phyloP scores from a whole-genome alignment of 2,113 vertebrate species.

The Ceratotherium simum region DNA sequence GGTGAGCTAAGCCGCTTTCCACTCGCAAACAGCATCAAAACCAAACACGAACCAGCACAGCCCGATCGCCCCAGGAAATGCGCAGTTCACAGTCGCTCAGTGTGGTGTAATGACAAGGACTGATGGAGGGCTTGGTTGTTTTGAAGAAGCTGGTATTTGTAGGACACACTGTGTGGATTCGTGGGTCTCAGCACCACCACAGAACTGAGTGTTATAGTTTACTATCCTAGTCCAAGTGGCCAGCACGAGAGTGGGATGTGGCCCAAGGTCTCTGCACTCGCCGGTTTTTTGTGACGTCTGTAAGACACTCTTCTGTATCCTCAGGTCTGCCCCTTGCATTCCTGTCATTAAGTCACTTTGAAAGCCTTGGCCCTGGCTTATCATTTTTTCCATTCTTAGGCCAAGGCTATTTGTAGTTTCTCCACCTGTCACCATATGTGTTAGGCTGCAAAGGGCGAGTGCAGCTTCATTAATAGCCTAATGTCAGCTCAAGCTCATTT shows the following conservation, averaged over 20 bases:
- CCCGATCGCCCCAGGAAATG: background rate
- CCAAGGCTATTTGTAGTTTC: conserved; percentile 89
- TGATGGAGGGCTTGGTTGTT: background rate
- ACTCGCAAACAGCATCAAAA: background rate
- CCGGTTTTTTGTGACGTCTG: conserved; percentile 44
- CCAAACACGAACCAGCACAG: background rate
- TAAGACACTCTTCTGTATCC: conserved; percentile 50
- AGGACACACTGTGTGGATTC: background rate
- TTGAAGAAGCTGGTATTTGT: background rate
- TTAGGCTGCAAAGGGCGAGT: conserved; percentile 71
- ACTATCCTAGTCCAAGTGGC: background rate
- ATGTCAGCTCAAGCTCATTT: background rate
- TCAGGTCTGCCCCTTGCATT: conserved; percentile 77
- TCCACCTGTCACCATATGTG: conserved; percentile 87
- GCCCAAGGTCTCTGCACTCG: conserved; percentile 53
- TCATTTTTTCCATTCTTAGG: conserved; percentile 88
- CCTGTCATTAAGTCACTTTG: conserved; percentile 85
- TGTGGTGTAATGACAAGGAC: background rate
- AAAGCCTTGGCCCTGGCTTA: conserved; percentile 83
- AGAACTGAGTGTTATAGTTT: background rate
- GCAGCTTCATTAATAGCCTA: conserved; percentile 52
- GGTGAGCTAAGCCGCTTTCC: background rate
- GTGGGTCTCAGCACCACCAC: background rate
- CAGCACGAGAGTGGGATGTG: background rate
- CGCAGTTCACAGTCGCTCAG: background rate